Base-by-base conservation (phyloP, 2,888 invertebrate genomes). In the Gymnoscelis rufifasciata region DNA sequence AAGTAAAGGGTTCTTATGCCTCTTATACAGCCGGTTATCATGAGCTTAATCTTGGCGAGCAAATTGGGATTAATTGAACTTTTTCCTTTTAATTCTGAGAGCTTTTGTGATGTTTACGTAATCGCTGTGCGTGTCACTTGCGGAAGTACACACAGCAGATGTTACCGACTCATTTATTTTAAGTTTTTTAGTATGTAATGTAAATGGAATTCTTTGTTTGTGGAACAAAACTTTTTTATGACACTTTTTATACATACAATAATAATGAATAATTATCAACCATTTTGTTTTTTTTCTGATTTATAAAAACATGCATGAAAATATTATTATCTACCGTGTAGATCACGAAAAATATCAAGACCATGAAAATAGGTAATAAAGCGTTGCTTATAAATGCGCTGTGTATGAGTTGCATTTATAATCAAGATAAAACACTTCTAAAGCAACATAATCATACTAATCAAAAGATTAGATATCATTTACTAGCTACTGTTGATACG, bases 1-100 rank as follows among this genome's bases (percentile, higher is more conserved):
- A 74, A 79, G 81, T 72, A 84, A 86, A 84, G 86, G 87, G 86
- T 83, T 83, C 78, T 64, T 76, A 74, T 68, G 74, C 80, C 83
- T 83, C 78, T 64, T 76, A 74, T 68, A 74, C 80, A 72, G 74
- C 66, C 72, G 74, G 75, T 78, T 87, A 87, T 87, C 87, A 77
- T 60, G 57, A 71, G 73, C 73, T 79, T 86, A 83, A 86, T 86
- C 87, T 88, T 75, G 67, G 77, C 78, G 74, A 74, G 74, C 83
- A 81, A 88, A 87, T 87, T 88, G 78, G 88, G 88, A 88, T 87
- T 87, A 87, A 87, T 88, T 83, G 83, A 88, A 83, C 78, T 84
- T 83, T 83, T 86, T 82, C 77, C 74, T 74, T 77, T 75, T 78
- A 78, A 68, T 71, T 70, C 66, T 67, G 66, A 70, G 71, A 70